These are phyloP conservation scores for Ciconia boyciana DNA, from an alignment of 2,113 vertebrate genomes.

Conservation along the genomic window DNA sequence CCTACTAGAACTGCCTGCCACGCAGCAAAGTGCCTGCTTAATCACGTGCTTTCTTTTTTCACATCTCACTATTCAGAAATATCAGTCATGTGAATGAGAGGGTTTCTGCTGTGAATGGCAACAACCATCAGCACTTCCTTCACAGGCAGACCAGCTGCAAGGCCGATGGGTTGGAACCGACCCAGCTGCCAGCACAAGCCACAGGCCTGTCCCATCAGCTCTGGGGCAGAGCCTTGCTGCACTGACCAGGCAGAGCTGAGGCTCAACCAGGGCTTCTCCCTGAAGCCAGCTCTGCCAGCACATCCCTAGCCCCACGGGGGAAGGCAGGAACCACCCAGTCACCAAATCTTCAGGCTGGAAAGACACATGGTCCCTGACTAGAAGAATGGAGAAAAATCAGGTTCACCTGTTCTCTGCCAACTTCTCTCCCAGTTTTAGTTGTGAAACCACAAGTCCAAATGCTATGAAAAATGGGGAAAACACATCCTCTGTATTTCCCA, in stretches of 20 bases:
- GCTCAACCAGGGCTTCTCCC: neutral
- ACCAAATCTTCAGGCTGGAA: neutral
- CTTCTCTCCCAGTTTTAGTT: neutral
- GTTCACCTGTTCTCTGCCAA: neutral
- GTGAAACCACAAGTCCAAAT: neutral
- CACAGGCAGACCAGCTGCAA: too few species aligned
- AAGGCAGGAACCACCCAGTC: neutral
- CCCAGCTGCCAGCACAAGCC: neutral
- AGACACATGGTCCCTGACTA: neutral
- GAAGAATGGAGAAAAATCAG: neutral
- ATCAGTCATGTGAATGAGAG: fast-evolving
- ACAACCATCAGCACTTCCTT: neutral
- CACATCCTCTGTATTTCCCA: neutral
- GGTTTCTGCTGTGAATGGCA: neutral
- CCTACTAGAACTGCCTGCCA: conserved; percentile 26
- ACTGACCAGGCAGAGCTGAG: too few species aligned
- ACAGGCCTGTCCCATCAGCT: fast-evolving
- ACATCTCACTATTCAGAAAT: neutral
- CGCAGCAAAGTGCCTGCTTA: conserved; percentile 28
- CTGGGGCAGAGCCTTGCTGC: neutral
- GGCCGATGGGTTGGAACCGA: neutral
- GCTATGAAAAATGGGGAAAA: neutral
- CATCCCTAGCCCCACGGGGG: neutral
- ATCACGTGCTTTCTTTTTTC: neutral
- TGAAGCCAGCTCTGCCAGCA: neutral